Evolutionary conservation across 2,888 invertebrate species (phyloP).

Genomic region (Cheilosia variabilis): DNA sequence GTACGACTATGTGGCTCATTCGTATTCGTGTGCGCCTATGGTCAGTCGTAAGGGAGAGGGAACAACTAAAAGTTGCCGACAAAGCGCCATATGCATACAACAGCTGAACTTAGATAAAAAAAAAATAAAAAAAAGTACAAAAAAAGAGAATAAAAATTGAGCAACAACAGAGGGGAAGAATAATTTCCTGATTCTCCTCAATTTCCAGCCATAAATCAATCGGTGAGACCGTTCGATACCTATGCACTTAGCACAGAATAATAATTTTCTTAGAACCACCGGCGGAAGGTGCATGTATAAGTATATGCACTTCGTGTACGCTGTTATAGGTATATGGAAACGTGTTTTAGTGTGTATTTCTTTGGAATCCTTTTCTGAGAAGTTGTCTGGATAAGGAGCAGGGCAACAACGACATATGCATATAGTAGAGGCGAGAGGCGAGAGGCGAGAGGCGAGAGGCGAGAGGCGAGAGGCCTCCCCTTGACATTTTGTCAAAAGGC

Average conservation of each 20-base stretch:
- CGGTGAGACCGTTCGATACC: constrained; percentile 69
- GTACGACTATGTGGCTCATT: constrained; percentile 48
- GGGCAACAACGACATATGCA: not conserved
- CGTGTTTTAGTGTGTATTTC: not conserved
- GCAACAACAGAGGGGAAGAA: constrained; percentile 38
- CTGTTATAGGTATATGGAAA: not conserved
- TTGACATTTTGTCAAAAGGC: constrained; percentile 68
- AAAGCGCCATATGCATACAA: constrained; percentile 65
- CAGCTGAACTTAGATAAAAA: constrained; percentile 46
- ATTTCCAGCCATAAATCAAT: constrained; percentile 82
- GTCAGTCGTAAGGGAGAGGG: constrained; percentile 46
- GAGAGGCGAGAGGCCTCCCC: constrained; percentile 11
- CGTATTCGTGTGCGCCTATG: constrained; percentile 59
- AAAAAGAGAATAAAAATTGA: constrained; percentile 36
- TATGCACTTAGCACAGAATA: constrained; percentile 71
- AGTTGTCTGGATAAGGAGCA: constrained; percentile 11
- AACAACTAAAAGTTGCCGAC: constrained; percentile 56
- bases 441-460: too few relatives aligned
- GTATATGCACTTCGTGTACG: not conserved
- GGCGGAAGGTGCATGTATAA: constrained; percentile 54
- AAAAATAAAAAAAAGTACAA: not conserved
- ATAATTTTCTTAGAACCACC: constrained; percentile 71
- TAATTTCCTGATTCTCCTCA: constrained; percentile 77
- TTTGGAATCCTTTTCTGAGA: constrained; percentile 27
- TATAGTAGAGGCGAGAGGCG: not conserved